Base-by-base conservation (phyloP, 2,888 invertebrate species). In the Caenorhabditis japonica region DNA sequence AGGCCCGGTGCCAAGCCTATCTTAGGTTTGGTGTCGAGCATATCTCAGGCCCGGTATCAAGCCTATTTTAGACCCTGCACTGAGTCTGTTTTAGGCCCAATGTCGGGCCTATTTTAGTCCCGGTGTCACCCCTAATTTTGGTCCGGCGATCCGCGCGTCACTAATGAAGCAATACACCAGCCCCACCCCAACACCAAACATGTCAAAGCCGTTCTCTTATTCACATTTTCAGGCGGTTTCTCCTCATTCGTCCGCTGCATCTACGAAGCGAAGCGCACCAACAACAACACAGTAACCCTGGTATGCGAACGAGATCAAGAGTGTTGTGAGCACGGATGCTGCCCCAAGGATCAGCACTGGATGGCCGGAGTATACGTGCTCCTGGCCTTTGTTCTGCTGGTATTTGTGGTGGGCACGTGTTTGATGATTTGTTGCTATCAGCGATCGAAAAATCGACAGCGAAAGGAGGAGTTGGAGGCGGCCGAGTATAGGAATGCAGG, bases 291-390 rank as follows among this genome's bases (percentile, higher is more conserved):
- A 19, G 86, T 86, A 17, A 85, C 85, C 1, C 49, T 86, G 49
- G 76, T 86, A 19, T 86, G 86, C 64, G 85, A 86, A 60, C 79
- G 86, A 66, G 75, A 77, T 49, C 83, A 81, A 41, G 85, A 83
- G 23, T 86, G 86, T 58, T 86, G 86, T 68, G 64, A 76, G 44
- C 73, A 82, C 38, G 85, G 86, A 27, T 86, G 86, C 58, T 86
- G 86, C 74, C 86, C 86, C n/a, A 86, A 86, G 56, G 86, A 86
- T 76, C 85, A 85, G 52, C 85, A 84, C 68, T 86, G 86, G 86
- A 86, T 86, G 85, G 82, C 83, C n/a, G 84, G 84, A 19, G 80
- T 86, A 21, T 84, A 84, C 56, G 84, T 84, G 12, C 77, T 86
- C 38, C 69, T 86, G 12, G 83, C 82, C 3, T 86, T 86, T 60